phyloP scores from a whole-genome alignment of 2,888 invertebrate species.

The Tuberolachnus salignus region DNA sequence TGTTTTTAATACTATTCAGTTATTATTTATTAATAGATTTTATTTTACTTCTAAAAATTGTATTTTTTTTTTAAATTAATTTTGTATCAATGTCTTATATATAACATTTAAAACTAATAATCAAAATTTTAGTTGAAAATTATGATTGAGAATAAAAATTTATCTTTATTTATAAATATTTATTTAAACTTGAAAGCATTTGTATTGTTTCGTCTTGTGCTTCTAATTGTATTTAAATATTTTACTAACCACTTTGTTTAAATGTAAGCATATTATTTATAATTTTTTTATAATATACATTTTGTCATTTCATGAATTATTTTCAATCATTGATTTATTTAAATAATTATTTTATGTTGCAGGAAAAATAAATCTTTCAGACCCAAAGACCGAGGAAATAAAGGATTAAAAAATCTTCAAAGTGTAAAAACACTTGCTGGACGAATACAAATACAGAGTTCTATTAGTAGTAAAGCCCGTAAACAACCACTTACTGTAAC shows the following conservation, averaged over 20 bases:
- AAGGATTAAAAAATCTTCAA: slow-evolving; percentile 87
- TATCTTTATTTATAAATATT: background rate
- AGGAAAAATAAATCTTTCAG: slow-evolving; percentile 93
- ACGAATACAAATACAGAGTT: slow-evolving; percentile 65
- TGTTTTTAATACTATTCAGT: too few relatives aligned
- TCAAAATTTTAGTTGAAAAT: background rate
- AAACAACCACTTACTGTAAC: slow-evolving; percentile 92
- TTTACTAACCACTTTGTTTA: slow-evolving; percentile 39
- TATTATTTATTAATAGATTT: too few relatives aligned
- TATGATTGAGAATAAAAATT: background rate
- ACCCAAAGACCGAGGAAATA: slow-evolving; percentile 83
- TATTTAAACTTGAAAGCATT: background rate
- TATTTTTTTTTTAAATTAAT: too few relatives aligned
- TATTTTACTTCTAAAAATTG: too few relatives aligned
- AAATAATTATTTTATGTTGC: slow-evolving; percentile 61
- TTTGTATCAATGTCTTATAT: too few relatives aligned
- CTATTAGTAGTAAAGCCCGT: slow-evolving; percentile 68
- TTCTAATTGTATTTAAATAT: background rate
- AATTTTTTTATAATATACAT: slow-evolving; percentile 15
- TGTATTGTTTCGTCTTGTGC: background rate
- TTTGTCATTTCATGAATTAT: slow-evolving; percentile 40
- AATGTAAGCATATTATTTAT: background rate
- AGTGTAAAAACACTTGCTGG: slow-evolving; percentile 90
- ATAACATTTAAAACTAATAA: too few relatives aligned
- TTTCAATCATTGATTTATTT: slow-evolving; percentile 47